Conservation (phyloP, 2,888 invertebrate species). For the Andrena flavipes region DNA sequence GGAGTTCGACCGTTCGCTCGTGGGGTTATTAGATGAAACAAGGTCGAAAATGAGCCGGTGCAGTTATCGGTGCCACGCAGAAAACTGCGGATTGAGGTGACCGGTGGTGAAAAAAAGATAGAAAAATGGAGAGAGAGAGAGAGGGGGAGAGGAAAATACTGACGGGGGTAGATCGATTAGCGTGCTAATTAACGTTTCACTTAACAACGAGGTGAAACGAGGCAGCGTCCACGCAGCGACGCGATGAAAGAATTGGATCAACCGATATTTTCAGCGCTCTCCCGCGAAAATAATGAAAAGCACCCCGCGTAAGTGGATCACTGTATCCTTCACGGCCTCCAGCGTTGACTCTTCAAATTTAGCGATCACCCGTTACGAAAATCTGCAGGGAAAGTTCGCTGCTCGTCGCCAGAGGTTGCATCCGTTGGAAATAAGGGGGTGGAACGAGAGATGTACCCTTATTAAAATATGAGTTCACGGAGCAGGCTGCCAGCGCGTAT, state of each 20-base stretch:
- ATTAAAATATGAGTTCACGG: slow-evolving; percentile 62
- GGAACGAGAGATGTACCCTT: slow-evolving; percentile 21
- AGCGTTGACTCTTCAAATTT: not conserved
- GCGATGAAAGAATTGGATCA: slow-evolving; percentile 13
- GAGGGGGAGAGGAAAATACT: not conserved
- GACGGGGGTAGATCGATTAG: slow-evolving; percentile 51
- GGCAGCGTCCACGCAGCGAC: not conserved
- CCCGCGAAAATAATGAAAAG: not conserved
- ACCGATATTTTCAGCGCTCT: not conserved
- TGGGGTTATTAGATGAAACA: slow-evolving; percentile 15
- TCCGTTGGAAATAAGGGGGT: not conserved
- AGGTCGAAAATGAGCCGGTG: slow-evolving; percentile 24
- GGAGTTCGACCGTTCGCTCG: not conserved
- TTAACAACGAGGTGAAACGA: slow-evolving; percentile 54
- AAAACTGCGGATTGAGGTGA: slow-evolving; percentile 22
- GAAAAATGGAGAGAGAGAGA: slow-evolving; percentile 1
- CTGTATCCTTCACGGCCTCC: not conserved
- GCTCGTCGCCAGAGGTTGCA: slow-evolving; percentile 19
- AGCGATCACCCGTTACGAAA: not conserved
- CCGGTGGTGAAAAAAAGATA: not conserved
- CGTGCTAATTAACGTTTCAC: slow-evolving; percentile 64
- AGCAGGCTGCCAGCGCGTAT: slow-evolving; percentile 43
- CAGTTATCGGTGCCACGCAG: slow-evolving; percentile 28
- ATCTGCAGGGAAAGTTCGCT: slow-evolving; percentile 4
- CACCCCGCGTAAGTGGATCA: not conserved